phyloP scores from a whole-genome alignment of 2,113 vertebrate species.

The Brienomyrus brachyistius region DNA sequence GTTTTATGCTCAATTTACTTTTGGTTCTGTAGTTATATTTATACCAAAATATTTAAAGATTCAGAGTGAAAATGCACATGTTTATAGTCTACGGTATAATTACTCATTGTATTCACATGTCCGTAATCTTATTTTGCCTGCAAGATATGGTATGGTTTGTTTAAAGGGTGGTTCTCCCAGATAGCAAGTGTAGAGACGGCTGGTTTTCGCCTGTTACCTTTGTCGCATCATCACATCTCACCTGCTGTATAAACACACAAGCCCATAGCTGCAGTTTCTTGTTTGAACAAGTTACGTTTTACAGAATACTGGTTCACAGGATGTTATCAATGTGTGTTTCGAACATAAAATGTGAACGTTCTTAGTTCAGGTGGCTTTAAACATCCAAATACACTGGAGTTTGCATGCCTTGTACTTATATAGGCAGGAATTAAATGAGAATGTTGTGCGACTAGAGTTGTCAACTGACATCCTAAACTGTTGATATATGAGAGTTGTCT shows the following conservation, averaged over 20 bases:
- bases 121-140: neutral
- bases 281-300: conserved; percentile 39
- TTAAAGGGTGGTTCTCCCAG: conserved; percentile 6
- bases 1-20: neutral
- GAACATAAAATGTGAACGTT: neutral
- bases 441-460: neutral
- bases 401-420: neutral
- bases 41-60: neutral
- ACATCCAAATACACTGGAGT: neutral
- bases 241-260: conserved; percentile 27
- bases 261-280: conserved; percentile 38
- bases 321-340: neutral
- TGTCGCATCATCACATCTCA: conserved; percentile 23
- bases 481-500: neutral
- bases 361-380: neutral
- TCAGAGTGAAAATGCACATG: neutral
- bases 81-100: neutral
- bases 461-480: neutral
- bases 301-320: neutral
- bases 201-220: conserved; percentile 14
- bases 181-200: neutral
- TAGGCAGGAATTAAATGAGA: neutral
- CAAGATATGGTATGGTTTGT: neutral
- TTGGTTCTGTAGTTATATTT: neutral
- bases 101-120: neutral